Percentiles rank a stretch among this genome's conserved stretches.
Evolutionary conservation across 2,797 vertebrate genomes (phyloP).

Genomic region (Poeciliopsis gracilis): DNA sequence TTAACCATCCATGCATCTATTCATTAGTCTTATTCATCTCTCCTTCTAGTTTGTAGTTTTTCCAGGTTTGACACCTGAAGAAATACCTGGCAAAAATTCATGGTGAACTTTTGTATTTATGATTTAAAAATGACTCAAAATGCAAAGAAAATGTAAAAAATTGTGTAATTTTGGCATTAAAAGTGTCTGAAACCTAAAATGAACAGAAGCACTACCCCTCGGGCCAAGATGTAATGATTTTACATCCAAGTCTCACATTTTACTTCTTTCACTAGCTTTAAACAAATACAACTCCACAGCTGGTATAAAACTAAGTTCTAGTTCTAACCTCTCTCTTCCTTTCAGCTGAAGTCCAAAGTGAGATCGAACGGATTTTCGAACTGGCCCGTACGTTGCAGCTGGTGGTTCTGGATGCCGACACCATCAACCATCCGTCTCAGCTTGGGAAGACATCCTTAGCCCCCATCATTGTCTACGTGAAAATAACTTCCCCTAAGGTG

Average conservation of each 20-base stretch:
- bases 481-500: conserved; percentile 98
- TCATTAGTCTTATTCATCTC: not conserved
- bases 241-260: not conserved
- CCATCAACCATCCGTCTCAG: conserved; percentile 97
- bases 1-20: not conserved
- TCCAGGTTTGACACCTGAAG: not conserved
- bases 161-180: not conserved
- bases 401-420: conserved; percentile 97
- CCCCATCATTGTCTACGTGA: conserved; percentile 96
- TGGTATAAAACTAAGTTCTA: not conserved
- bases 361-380: conserved; percentile 98
- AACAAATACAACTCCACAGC: not conserved
- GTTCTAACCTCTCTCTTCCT: not conserved
- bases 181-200: conserved; percentile 9
- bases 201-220: not conserved
- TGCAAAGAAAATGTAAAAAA: not conserved
- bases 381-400: conserved; percentile 95
- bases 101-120: not conserved
- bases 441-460: conserved; percentile 97
- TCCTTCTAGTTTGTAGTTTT: not conserved
- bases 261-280: not conserved
- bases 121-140: not conserved
- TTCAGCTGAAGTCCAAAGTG: conserved; percentile 97
- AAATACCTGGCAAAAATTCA: not conserved
- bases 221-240: no score